phyloP scores from a whole-genome alignment of 2,888 invertebrate genomes.

The Bugulina stolonifera region DNA sequence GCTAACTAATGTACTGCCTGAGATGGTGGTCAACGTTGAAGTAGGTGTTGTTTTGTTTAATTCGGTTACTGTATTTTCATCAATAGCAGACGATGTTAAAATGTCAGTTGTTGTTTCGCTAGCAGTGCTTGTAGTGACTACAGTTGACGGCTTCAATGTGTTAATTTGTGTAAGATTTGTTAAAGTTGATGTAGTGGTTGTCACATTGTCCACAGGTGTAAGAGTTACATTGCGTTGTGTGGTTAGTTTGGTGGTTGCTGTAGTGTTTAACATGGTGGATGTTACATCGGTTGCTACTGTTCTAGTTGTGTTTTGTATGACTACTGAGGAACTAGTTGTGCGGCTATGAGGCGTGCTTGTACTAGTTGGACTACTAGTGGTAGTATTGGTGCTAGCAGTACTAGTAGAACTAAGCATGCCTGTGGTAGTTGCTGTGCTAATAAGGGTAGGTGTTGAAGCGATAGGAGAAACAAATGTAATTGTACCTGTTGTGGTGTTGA shows the following conservation, averaged over 20 bases:
- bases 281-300: no score
- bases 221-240: not conserved
- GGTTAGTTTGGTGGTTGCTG: not conserved
- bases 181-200: no score
- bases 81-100: not conserved
- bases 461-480: not conserved
- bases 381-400: not conserved
- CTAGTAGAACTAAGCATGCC: not conserved
- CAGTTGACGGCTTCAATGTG: not conserved
- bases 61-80: not conserved
- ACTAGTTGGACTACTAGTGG: not conserved
- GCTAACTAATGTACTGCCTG: no score
- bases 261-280: no score
- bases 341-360: not conserved
- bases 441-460: not conserved
- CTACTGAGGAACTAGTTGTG: not conserved
- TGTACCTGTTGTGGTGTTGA: not conserved
- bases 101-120: not conserved
- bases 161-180: not conserved
- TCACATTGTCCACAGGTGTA: not conserved
- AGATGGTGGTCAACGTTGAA: no score
- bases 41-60: not conserved
- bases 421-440: not conserved
- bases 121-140: not conserved
- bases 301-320: not conserved